Evolutionary conservation across 1,140 invertebrate species (phyloP).

Genomic region (Arion vulgaris): DNA sequence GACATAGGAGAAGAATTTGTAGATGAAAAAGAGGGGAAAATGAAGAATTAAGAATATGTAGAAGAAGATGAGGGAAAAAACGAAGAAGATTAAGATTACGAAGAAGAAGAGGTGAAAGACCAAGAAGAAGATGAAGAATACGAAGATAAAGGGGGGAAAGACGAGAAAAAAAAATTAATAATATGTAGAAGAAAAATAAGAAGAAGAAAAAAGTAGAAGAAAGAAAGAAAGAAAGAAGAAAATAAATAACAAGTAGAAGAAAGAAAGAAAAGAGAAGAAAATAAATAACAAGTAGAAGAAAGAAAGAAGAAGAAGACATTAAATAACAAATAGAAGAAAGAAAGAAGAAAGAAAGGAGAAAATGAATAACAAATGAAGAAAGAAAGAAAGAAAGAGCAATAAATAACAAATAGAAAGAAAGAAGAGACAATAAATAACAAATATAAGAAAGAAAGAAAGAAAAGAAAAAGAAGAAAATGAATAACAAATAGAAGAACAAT

Average conservation of each 20-base stretch:
- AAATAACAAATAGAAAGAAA: too few relatives aligned
- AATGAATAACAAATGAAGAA: too few relatives aligned
- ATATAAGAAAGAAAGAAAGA: too few relatives aligned
- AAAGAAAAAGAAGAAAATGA: too few relatives aligned
- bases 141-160: background rate
- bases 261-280: too few relatives aligned
- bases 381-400: too few relatives aligned
- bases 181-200: background rate
- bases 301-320: background rate
- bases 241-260: background rate
- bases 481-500: too few relatives aligned
- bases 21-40: background rate
- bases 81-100: background rate
- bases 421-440: too few relatives aligned
- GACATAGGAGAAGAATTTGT: background rate
- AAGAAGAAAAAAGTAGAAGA: background rate
- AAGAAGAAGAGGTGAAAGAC: background rate
- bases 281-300: too few relatives aligned
- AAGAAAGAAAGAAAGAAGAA: slow-evolving; percentile 1
- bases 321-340: background rate
- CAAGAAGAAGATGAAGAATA: background rate
- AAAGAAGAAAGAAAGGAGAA: background rate
- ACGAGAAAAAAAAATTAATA: background rate
- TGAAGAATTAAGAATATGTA: background rate
- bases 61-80: background rate